Base-by-base conservation (phyloP, 2,113 vertebrate genomes). In the Pseudonaja textilis region DNA sequence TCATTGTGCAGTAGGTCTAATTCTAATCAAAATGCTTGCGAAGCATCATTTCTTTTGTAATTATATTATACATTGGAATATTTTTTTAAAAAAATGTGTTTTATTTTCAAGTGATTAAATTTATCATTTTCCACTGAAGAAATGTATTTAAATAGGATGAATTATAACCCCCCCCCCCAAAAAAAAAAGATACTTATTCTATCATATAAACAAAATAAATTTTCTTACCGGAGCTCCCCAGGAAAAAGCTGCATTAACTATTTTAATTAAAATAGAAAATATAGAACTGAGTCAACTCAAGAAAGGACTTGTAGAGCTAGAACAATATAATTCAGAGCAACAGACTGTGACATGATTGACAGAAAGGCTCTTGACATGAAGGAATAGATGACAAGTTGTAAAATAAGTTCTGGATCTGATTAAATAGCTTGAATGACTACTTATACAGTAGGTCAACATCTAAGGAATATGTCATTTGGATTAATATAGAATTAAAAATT, bases 381-480 rank as follows among this genome's bases (percentile, higher is more conserved):
- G 96, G 90, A 94, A 93, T 9, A 97, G 97, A 94, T 97, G 98
- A 91, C 97, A 98, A 93, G 96, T 96, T 3, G 98, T 97, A 3
- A 98, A 99, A 92, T 98, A 99, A 52, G 97, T 98, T 74, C 97
- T 99, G 92, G 96, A 94, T 5, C 96, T 98, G 0, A 95, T 69
- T 10, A 98, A 97, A 94, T 2, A 23, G 57, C 23, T 59, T 59
- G 57, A 25, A 59, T 25, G 57, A 59, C 57, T 59, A 59, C 23
- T 59, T 25, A 59, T 50, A 50, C 47, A 50, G 47, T 50, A 50
- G 47, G 1, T 50, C 47, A 50, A 9, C 57, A 59, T 59, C 57
- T 59, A 59, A 59, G 57, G 7, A 59, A 25, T 59, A 59, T 59
- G 7, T 7, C 57, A 59, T 59, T 59, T 59, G 57, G 23, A 59